These are phyloP conservation scores for Pteronotus mesoamericanus DNA, from an alignment of 2,797 vertebrate genomes.

Conservation along the genomic window DNA sequence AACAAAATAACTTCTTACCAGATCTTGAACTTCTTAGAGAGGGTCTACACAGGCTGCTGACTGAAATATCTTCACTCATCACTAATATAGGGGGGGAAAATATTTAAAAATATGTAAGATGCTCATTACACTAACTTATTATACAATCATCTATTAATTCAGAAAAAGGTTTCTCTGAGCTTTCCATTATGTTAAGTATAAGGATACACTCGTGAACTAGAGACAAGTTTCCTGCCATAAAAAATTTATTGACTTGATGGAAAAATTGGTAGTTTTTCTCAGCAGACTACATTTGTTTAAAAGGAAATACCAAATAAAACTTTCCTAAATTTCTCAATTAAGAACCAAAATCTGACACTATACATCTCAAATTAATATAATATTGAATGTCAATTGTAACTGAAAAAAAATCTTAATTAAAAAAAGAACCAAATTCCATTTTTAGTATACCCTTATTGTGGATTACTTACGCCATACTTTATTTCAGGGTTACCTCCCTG, in stretches of 20 bases:
- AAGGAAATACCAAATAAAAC: slow-evolving; percentile 15
- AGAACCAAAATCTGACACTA: neutral
- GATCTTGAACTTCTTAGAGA: slow-evolving; percentile 59
- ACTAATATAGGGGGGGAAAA: slow-evolving; percentile 4
- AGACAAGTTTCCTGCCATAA: neutral
- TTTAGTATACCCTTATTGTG: neutral
- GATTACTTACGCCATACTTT: neutral
- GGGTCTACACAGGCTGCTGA: slow-evolving; percentile 49
- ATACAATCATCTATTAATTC: neutral
- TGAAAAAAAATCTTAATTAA: neutral
- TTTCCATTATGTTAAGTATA: neutral
- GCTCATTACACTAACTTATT: neutral
- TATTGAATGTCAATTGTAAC: neutral
- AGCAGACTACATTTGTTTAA: neutral
- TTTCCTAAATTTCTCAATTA: neutral
- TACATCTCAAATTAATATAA: neutral
- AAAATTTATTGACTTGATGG: neutral
- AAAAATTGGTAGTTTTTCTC: slow-evolving; percentile 1
- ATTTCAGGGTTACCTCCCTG: neutral
- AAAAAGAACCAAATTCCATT: neutral
- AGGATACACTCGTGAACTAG: neutral
- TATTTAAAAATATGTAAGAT: neutral
- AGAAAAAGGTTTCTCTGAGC: neutral
- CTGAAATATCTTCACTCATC: slow-evolving; percentile 26
- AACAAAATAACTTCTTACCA: slow-evolving; percentile 60